Conservation (phyloP, 2,797 vertebrate species). For the Siniperca scherzeri region DNA sequence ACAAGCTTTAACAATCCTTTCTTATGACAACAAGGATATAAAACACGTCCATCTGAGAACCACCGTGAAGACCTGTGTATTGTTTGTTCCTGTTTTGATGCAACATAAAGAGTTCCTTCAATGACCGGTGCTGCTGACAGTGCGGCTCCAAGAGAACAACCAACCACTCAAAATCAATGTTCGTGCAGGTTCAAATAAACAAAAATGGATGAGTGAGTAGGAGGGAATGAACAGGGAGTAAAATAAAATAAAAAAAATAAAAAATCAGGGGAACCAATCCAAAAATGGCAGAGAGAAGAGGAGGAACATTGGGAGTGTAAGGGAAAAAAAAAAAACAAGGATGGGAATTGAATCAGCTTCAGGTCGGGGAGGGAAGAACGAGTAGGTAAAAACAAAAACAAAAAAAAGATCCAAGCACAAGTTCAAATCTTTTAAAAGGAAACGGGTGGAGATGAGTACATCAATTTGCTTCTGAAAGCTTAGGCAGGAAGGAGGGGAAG, state of each 20-base stretch:
- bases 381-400: slow-evolving; percentile 75
- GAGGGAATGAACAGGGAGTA: slow-evolving; percentile 66
- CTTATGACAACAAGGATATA: slow-evolving; percentile 81
- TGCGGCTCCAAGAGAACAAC: slow-evolving; percentile 86
- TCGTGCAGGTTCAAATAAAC: slow-evolving; percentile 88
- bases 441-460: slow-evolving; percentile 92
- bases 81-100: slow-evolving; percentile 82
- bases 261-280: slow-evolving; percentile 70
- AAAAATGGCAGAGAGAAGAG: slow-evolving; percentile 74
- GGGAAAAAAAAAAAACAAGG: slow-evolving; percentile 56
- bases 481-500: slow-evolving; percentile 70
- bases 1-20: slow-evolving; percentile 84
- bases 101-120: slow-evolving; percentile 88
- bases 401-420: slow-evolving; percentile 96
- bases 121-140: slow-evolving; percentile 85
- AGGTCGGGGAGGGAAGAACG: slow-evolving; percentile 72
- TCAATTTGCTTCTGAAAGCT: slow-evolving; percentile 92
- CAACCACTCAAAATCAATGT: slow-evolving; percentile 89
- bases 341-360: slow-evolving; percentile 80
- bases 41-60: slow-evolving; percentile 82
- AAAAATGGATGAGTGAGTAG: slow-evolving; percentile 79
- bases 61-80: slow-evolving; percentile 80
- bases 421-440: slow-evolving; percentile 95
- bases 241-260: slow-evolving; percentile 22
- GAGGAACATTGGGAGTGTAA: slow-evolving; percentile 64